Evolutionary conservation across 2,888 invertebrate genomes (phyloP).

Genomic region (Eupeodes latifasciatus): DNA sequence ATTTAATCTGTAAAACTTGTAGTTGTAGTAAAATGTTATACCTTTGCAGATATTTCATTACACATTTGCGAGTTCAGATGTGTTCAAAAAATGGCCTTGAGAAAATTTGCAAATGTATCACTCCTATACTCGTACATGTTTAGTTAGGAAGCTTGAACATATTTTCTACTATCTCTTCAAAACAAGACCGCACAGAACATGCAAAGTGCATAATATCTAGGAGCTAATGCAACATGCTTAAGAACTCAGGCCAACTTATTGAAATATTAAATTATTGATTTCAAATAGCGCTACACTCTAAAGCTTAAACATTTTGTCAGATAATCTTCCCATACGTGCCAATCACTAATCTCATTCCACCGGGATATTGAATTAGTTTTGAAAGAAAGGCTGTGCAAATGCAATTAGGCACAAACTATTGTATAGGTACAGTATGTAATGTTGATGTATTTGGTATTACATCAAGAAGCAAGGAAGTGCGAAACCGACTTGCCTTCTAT

Average conservation of each 20-base stretch:
- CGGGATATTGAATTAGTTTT: slow-evolving; percentile 36
- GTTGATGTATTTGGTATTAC: too few species aligned
- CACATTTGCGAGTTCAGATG: too few species aligned
- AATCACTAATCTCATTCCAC: slow-evolving; percentile 43
- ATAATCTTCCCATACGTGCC: slow-evolving; percentile 8
- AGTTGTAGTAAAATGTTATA: too few species aligned
- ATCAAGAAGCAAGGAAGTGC: slow-evolving; percentile 48
- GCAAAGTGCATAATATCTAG: background rate
- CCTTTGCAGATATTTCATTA: too few species aligned
- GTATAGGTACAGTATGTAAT: background rate
- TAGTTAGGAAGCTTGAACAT: background rate
- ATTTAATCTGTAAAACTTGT: too few species aligned
- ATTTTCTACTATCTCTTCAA: background rate
- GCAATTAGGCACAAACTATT: slow-evolving; percentile 42
- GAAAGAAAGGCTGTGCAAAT: slow-evolving; percentile 40
- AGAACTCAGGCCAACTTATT: background rate
- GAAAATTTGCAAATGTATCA: too few species aligned
- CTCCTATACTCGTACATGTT: too few species aligned
- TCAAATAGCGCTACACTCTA: background rate
- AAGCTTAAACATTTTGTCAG: slow-evolving; percentile 1
- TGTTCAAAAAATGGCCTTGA: too few species aligned
- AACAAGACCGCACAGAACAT: too few species aligned
- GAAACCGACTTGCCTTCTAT: slow-evolving; percentile 31
- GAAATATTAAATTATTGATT: background rate
- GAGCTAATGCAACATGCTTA: background rate